Conservation (phyloP, 2,888 invertebrate species). For the Dynastes tityus region DNA sequence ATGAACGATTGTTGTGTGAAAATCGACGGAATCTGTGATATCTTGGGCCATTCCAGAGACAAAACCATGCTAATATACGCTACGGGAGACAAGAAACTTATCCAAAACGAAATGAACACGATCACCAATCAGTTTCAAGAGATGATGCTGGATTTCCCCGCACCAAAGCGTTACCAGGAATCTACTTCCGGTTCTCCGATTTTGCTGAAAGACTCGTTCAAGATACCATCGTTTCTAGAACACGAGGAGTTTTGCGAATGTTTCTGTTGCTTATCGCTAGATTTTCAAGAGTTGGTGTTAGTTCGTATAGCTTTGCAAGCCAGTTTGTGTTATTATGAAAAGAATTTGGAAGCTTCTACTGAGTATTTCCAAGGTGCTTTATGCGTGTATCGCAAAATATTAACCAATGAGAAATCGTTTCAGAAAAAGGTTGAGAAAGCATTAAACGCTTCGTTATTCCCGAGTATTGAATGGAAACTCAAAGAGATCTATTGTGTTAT, state of each 20-base stretch:
- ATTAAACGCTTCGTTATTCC: conserved; percentile 16
- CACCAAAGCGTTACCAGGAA: neutral
- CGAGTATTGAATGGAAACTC: conserved; percentile 10
- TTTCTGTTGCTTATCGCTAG: conserved; percentile 60
- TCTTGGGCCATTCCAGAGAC: conserved; percentile 57
- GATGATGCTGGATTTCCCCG: conserved; percentile 51
- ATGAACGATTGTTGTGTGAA: conserved; percentile 63
- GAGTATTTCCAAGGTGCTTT: conserved; percentile 39
- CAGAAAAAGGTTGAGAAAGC: conserved; percentile 11
- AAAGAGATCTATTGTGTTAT: conserved; percentile 30
- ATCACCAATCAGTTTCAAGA: conserved; percentile 50
- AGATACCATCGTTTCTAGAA: conserved; percentile 57
- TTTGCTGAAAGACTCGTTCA: conserved; percentile 56
- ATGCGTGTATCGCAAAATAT: conserved; percentile 14
- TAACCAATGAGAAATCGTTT: conserved; percentile 26
- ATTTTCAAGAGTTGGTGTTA: conserved; percentile 61
- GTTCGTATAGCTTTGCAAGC: conserved; percentile 49
- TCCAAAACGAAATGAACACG: neutral
- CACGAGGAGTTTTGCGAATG: conserved; percentile 60
- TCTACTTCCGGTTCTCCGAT: conserved; percentile 58
- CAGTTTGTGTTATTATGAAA: conserved; percentile 16
- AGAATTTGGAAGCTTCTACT: conserved; percentile 15
- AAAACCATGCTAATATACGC: neutral
- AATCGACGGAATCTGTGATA: conserved; percentile 61
- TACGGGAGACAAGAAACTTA: conserved; percentile 5